phyloP scores from a whole-genome alignment of 2,113 vertebrate genomes.

The Pipa parva region DNA sequence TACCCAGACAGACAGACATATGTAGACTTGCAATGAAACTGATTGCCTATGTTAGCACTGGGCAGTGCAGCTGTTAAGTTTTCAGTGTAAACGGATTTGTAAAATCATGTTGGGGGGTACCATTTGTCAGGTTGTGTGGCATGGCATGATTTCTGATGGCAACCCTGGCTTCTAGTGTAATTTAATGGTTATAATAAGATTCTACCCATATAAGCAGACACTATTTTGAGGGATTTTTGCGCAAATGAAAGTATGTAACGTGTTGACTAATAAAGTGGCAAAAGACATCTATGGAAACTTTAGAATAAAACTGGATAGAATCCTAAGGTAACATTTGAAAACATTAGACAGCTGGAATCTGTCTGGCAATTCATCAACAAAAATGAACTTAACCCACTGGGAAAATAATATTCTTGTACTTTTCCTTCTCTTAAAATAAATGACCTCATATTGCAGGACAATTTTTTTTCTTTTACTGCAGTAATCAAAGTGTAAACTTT shows the following conservation, averaged over 20 bases:
- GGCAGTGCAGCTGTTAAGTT: too few species aligned
- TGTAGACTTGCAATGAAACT: too few species aligned
- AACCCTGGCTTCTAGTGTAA: too few species aligned
- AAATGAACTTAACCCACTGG: constrained; percentile 46
- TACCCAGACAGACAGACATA: too few species aligned
- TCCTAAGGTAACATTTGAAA: constrained; percentile 48
- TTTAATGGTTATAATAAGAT: too few species aligned
- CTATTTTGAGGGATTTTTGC: background rate
- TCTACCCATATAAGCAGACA: too few species aligned
- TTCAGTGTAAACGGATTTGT: too few species aligned
- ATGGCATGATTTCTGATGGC: too few species aligned
- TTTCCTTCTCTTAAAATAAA: constrained; percentile 47
- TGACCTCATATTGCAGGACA: constrained; percentile 40
- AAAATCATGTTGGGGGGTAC: too few species aligned
- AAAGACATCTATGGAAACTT: constrained; percentile 36
- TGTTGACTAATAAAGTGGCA: constrained; percentile 38
- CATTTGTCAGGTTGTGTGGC: too few species aligned
- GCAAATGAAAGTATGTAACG: constrained; percentile 34
- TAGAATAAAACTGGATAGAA: constrained; percentile 38
- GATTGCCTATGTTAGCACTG: too few species aligned
- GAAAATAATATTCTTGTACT: constrained; percentile 45
- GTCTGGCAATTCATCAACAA: constrained; percentile 45
- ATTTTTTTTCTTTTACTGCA: constrained; percentile 44
- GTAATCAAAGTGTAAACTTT: constrained; percentile 16
- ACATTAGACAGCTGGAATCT: constrained; percentile 46